phyloP scores from a whole-genome alignment of 2,113 vertebrate genomes.

The Condylura cristata region DNA sequence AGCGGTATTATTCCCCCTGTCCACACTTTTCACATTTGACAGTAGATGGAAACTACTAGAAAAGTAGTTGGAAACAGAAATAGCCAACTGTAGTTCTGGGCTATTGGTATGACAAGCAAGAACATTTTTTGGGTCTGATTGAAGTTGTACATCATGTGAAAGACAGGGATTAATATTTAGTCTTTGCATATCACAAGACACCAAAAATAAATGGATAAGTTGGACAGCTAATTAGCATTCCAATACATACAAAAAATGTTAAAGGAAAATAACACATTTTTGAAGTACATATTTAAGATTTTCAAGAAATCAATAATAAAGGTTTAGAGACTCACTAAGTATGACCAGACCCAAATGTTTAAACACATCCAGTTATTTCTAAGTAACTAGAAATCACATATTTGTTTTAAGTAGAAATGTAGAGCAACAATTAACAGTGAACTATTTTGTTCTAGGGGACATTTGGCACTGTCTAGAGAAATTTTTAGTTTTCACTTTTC shows the following conservation, averaged over 20 bases:
- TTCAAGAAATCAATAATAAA: not conserved
- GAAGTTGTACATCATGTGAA: not conserved
- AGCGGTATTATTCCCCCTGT: too few species aligned
- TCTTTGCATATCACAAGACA: too few species aligned
- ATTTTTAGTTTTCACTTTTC: too few species aligned
- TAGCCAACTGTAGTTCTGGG: not conserved
- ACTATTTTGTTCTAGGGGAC: too few species aligned
- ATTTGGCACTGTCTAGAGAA: too few species aligned
- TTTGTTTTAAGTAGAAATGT: too few species aligned
- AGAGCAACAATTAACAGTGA: too few species aligned
- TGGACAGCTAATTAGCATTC: not conserved
- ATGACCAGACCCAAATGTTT: not conserved
- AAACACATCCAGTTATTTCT: not conserved
- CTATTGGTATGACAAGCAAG: too few species aligned
- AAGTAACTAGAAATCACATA: too few species aligned
- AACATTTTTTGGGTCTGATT: not conserved
- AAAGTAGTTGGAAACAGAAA: not conserved
- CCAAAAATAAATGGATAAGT: not conserved
- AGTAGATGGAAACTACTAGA: not conserved
- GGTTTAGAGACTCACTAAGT: not conserved
- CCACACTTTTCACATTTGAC: not conserved
- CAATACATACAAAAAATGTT: not conserved
- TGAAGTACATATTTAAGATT: not conserved
- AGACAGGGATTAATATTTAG: not conserved
- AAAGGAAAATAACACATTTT: not conserved